Percentiles rank a stretch among this genome's conserved stretches.
Conservation (phyloP, 2,113 vertebrate species). For the Laterallus jamaicensis region DNA sequence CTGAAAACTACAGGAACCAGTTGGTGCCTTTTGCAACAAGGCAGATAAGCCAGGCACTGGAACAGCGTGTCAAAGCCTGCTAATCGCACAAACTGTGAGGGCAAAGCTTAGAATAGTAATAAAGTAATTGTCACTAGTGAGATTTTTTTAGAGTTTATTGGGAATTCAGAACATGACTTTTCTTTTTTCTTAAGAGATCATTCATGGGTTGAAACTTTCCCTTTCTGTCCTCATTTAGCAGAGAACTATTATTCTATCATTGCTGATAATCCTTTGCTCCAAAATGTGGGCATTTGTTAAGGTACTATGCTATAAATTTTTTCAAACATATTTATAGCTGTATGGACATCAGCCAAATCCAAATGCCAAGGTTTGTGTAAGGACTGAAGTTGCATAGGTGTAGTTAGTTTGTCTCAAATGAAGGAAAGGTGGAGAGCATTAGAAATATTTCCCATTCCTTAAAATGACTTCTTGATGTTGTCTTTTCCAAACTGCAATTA, state of each 20-base stretch:
- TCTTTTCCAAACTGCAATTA: background rate
- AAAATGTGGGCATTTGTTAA: background rate
- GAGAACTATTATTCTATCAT: background rate
- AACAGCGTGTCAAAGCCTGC: background rate
- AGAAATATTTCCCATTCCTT: background rate
- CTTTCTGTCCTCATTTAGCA: background rate
- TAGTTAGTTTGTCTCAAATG: background rate
- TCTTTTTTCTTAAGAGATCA: background rate
- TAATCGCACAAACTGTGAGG: background rate
- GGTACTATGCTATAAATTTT: background rate
- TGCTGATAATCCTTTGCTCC: background rate
- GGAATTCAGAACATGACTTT: background rate
- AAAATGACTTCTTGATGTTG: background rate
- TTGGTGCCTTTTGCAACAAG: background rate
- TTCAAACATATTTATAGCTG: background rate
- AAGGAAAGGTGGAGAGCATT: background rate
- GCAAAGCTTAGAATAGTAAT: background rate
- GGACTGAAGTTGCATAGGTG: background rate
- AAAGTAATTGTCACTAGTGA: background rate
- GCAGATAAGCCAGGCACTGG: background rate
- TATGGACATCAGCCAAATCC: background rate
- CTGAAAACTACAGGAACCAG: background rate
- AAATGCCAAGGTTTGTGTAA: background rate
- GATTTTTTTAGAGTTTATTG: background rate
- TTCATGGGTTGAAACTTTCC: background rate